Conservation (phyloP, 1,140 invertebrate genomes). For the Zophobas morio region DNA sequence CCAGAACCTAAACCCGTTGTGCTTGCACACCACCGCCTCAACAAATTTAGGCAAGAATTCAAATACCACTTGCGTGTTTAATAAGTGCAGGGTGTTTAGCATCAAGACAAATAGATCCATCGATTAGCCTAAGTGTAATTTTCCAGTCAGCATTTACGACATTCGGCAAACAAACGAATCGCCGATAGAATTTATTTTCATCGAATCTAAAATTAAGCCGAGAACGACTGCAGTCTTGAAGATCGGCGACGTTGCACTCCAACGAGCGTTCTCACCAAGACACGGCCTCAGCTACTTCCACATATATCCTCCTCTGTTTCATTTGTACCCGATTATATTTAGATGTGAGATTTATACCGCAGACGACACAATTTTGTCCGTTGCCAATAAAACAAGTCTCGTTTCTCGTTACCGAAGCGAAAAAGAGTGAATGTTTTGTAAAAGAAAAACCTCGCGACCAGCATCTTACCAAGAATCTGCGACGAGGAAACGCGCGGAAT, state of each 20-base stretch:
- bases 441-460: constrained; percentile 28
- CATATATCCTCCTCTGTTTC: constrained; percentile 5
- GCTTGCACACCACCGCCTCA: neutral
- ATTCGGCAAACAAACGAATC: constrained; percentile 33
- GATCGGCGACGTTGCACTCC: constrained; percentile 24
- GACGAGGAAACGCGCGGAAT: constrained; percentile 52
- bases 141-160: constrained; percentile 27
- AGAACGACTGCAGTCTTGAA: constrained; percentile 28
- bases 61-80: neutral
- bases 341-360: constrained; percentile 38
- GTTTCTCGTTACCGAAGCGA: constrained; percentile 23
- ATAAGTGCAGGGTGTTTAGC: neutral
- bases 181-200: constrained; percentile 39
- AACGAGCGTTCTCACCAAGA: constrained; percentile 5
- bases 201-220: constrained; percentile 38
- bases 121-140: constrained; percentile 13
- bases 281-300: neutral
- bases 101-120: neutral
- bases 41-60: neutral
- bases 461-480: constrained; percentile 51
- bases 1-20: too few relatives aligned
- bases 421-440: constrained; percentile 10
- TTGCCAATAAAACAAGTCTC: constrained; percentile 34
- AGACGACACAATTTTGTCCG: constrained; percentile 44
- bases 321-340: constrained; percentile 17